Base-by-base conservation (phyloP, 2,888 invertebrate species). In the Volucella bombylans region DNA sequence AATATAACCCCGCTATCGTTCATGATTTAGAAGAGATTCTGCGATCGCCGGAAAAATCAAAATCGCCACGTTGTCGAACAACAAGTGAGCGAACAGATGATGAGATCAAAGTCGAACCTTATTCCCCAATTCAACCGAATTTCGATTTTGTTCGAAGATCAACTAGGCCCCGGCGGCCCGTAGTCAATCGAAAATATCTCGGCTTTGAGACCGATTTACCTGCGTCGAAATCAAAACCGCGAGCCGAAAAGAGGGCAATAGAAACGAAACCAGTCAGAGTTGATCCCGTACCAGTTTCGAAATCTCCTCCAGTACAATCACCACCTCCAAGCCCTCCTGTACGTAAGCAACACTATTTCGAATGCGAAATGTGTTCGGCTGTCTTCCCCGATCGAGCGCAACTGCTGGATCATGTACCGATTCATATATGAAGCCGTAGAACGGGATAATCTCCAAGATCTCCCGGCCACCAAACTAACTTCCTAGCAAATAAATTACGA, bases 291-390 rank as follows among this genome's bases (percentile, higher is more conserved):
- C 61, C 77, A 4, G 50, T 10, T 11, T 12, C 43, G 31, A 61
- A 55, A 38, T 15, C 71, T 2, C 67, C 76, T 15, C 68, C 81
- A 15, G 38, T 43, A 38, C 57, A 62, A 18, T 61, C 69, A 12
- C 38, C 69, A 1, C 54, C 85, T 1, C 71, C 76, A 12, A 9
- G 50, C 2, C 47, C 72, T 45, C 80, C 83, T 12, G 76, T 72
- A 18, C 88, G 88, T 3, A 87, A 89, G n/a, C 87, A 88, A 8
- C 90, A 90, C 87, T 94, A 94, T 54, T 96, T 94, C 91, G 95
- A 94, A 87, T 97, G 97, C 90, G 96, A 96, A 91, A 96, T 97
- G 95, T 97, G 97, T 90, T 94, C 95, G 71, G 94, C 94, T 61
- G 94, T 95, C 87, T 97, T 97, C 91, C 92, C 94, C 10, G 95